Percentiles rank a stretch among this genome's conserved stretches.
phyloP scores from a whole-genome alignment of 2,797 vertebrate species.

The Sebastolobus alascanus region DNA sequence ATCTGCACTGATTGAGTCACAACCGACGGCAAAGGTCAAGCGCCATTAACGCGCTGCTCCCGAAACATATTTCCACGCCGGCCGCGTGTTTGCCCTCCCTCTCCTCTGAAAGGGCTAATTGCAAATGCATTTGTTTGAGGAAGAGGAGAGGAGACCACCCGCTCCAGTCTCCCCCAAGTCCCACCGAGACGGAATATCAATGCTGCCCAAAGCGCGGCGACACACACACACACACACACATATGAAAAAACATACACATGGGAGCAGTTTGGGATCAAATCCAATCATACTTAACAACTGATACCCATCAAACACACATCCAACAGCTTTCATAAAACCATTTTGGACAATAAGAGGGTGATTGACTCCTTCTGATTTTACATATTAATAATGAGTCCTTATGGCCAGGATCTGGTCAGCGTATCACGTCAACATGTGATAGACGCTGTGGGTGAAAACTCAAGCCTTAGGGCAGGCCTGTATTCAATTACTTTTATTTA shows the following conservation, averaged over 20 bases:
- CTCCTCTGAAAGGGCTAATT: slow-evolving; percentile 87
- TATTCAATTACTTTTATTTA: no score
- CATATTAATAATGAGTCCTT: slow-evolving; percentile 38
- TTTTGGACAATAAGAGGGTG: slow-evolving; percentile 52
- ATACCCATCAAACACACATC: slow-evolving; percentile 65
- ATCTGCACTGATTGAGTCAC: slow-evolving; percentile 90
- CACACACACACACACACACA: slow-evolving; percentile 4
- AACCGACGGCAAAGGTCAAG: slow-evolving; percentile 87
- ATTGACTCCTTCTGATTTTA: slow-evolving; percentile 32
- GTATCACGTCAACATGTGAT: background rate
- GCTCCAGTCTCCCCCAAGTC: slow-evolving; percentile 63
- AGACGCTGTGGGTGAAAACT: background rate
- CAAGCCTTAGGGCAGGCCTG: background rate
- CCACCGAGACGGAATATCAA: slow-evolving; percentile 78
- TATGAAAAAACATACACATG: slow-evolving; percentile 45
- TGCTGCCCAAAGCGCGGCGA: slow-evolving; percentile 43
- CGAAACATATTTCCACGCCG: slow-evolving; percentile 82
- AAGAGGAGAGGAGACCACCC: slow-evolving; percentile 74
- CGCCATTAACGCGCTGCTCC: slow-evolving; percentile 82
- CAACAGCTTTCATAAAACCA: slow-evolving; percentile 49
- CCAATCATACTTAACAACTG: slow-evolving; percentile 64
- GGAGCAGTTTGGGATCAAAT: slow-evolving; percentile 62
- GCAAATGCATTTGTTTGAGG: slow-evolving; percentile 89
- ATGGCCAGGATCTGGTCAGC: background rate
- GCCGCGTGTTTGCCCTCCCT: slow-evolving; percentile 83